These are phyloP conservation scores for Hestina assimilis DNA, from an alignment of 1,140 invertebrate species.

Conservation along the genomic window DNA sequence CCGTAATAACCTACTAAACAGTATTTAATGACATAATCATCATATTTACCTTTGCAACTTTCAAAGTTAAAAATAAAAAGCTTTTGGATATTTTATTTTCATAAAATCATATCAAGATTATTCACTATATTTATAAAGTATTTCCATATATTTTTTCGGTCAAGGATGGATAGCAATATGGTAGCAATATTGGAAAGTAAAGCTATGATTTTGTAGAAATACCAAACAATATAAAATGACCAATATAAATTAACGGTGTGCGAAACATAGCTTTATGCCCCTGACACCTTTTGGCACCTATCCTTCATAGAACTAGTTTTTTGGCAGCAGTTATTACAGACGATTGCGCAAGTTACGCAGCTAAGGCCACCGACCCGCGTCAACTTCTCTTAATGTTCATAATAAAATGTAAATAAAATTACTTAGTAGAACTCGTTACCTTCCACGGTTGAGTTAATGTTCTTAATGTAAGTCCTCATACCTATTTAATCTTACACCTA, in stretches of 20 bases:
- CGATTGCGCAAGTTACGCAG: conserved; percentile 62
- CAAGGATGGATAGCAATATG: too few species aligned
- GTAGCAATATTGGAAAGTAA: too few species aligned
- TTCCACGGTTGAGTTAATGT: conserved; percentile 18
- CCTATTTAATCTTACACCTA: neutral
- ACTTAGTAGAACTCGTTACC: conserved; percentile 37
- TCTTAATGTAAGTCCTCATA: conserved; percentile 8
- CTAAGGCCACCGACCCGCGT: conserved; percentile 59
- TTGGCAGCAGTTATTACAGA: conserved; percentile 60
- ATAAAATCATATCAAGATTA: too few species aligned
- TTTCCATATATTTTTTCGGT: too few species aligned
- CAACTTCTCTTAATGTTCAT: conserved; percentile 42
- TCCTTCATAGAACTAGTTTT: conserved; percentile 69
- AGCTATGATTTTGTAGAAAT: too few species aligned
- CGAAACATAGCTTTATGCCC: neutral
- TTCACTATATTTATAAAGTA: too few species aligned
- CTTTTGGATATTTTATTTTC: too few species aligned
- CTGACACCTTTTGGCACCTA: conserved; percentile 17
- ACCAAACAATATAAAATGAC: too few species aligned
- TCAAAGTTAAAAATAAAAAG: conserved; percentile 2
- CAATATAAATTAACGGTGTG: too few species aligned
- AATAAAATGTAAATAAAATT: conserved; percentile 62
- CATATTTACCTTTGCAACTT: conserved; percentile 11
- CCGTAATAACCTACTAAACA: conserved; percentile 38
- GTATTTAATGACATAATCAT: conserved; percentile 27